Evolutionary conservation across 2,888 invertebrate species (phyloP).

Genomic region (Himalopsyche japonica): DNA sequence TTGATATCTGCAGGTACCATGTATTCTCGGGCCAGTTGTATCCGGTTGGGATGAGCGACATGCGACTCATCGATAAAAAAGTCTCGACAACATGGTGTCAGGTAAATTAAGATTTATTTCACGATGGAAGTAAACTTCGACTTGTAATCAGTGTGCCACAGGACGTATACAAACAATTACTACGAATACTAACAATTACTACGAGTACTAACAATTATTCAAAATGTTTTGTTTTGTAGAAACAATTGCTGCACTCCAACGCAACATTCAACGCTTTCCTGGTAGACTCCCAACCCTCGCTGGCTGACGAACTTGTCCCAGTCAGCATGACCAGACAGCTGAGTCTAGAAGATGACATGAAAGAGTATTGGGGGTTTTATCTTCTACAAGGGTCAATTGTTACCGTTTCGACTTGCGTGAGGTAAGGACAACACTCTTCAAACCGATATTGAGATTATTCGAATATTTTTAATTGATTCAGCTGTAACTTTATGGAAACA

Average conservation of each 20-base stretch:
- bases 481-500: no score
- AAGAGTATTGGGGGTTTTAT: slow-evolving; percentile 85
- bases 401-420: slow-evolving; percentile 75
- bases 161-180: no score
- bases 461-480: no score
- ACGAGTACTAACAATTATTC: no score
- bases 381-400: slow-evolving; percentile 73
- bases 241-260: slow-evolving; percentile 70
- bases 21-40: slow-evolving; percentile 73
- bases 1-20: slow-evolving; percentile 58
- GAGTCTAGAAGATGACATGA: slow-evolving; percentile 75
- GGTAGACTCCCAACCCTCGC: slow-evolving; percentile 63
- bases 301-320: slow-evolving; percentile 61
- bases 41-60: slow-evolving; percentile 75
- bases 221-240: slow-evolving; percentile 52
- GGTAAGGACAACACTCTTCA: slow-evolving; percentile 52
- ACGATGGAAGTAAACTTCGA: no score
- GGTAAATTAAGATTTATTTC: no score
- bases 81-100: slow-evolving; percentile 82
- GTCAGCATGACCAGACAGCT: slow-evolving; percentile 73
- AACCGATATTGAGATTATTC: no score
- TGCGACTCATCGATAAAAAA: slow-evolving; percentile 72
- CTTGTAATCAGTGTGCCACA: no score
- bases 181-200: no score
- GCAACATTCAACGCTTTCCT: slow-evolving; percentile 78